Conservation (phyloP, 2,797 vertebrate genomes). For the Enteromius argenteus region DNA sequence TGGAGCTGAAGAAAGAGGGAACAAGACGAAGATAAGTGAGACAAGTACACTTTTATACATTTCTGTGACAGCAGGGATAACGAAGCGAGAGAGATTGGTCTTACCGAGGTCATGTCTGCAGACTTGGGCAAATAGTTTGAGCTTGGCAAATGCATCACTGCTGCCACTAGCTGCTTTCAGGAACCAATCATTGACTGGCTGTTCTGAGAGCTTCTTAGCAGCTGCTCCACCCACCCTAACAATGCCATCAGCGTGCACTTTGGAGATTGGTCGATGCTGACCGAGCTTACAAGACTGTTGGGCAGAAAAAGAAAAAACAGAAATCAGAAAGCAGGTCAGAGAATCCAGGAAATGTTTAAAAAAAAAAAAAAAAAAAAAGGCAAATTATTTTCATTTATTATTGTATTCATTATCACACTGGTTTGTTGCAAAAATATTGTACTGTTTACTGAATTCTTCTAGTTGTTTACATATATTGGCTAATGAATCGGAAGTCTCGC, state of each 20-base stretch:
- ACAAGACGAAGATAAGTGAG: neutral
- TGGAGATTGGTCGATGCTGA: constrained; percentile 96
- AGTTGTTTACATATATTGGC: neutral
- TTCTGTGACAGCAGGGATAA: neutral
- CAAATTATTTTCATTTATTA: neutral
- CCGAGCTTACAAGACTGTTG: constrained; percentile 93
- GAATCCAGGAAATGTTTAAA: neutral
- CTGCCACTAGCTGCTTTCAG: constrained; percentile 88
- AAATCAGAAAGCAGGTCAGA: neutral
- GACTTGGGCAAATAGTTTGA: constrained; percentile 98
- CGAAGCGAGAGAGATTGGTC: constrained; percentile 14
- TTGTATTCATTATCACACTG: neutral
- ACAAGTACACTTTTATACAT: neutral
- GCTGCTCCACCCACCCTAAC: constrained; percentile 91
- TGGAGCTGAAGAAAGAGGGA: constrained; percentile 82
- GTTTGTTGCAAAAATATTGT: neutral
- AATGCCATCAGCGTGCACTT: constrained; percentile 91
- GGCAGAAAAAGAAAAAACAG: constrained; percentile 23
- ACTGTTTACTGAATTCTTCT: neutral
- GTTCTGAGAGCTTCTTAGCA: constrained; percentile 90
- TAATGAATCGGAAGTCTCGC: neutral
- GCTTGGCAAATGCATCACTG: constrained; percentile 92
- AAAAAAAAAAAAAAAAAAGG: neutral
- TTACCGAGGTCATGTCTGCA: constrained; percentile 96
- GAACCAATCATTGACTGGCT: constrained; percentile 97